Conservation (phyloP, 2,888 invertebrate species). For the Metallyticus violacea region DNA sequence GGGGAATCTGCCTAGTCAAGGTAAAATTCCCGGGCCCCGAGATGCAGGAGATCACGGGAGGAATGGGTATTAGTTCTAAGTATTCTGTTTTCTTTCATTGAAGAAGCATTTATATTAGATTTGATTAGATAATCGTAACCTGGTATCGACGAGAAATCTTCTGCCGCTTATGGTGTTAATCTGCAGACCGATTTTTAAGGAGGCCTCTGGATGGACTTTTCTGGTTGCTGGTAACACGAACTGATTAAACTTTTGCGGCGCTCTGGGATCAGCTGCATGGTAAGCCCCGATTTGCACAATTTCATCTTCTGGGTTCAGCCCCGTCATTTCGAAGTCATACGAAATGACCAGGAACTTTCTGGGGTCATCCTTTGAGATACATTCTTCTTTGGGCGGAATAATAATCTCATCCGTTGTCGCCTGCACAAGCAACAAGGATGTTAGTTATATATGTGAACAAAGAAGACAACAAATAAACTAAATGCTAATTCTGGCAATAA, state of each 20-base stretch:
- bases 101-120: no score
- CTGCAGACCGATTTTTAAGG: neutral
- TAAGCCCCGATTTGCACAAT: slow-evolving; percentile 15
- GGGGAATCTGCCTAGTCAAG: no score
- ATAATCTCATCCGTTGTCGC: neutral
- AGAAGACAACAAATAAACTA: no score
- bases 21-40: no score
- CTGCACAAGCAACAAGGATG: neutral
- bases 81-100: no score
- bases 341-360: neutral
- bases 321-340: slow-evolving; percentile 19
- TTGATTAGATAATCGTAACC: no score
- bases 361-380: neutral
- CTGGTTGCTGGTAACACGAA: slow-evolving; percentile 5
- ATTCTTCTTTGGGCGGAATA: neutral
- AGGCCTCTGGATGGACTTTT: neutral
- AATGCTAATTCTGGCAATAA: no score
- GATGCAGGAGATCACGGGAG: no score
- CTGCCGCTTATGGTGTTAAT: neutral
- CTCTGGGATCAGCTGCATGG: neutral
- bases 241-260: neutral
- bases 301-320: slow-evolving; percentile 6
- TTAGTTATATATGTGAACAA: neutral
- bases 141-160: neutral
- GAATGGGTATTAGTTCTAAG: no score